Evolutionary conservation across 2,797 vertebrate species (phyloP).

Genomic region (Eremophila alpestris): DNA sequence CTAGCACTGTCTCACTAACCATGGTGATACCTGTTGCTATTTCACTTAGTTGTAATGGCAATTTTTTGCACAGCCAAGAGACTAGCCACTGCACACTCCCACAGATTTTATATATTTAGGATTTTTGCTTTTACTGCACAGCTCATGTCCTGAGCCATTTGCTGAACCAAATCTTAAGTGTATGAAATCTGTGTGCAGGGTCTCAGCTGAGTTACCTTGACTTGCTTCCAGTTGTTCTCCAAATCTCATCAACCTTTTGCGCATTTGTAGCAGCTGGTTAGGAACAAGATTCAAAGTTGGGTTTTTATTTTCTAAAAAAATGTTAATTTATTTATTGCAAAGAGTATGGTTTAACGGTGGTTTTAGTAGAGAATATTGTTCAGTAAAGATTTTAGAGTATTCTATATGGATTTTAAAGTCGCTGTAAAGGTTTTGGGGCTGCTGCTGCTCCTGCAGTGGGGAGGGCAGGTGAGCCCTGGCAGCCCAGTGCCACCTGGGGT

Average conservation of each 20-base stretch:
- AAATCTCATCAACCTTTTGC: conserved; percentile 26
- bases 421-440: neutral
- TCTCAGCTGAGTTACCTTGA: conserved; percentile 1
- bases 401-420: conserved; percentile 54
- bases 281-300: conserved; percentile 19
- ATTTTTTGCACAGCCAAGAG: neutral
- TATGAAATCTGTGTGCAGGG: neutral
- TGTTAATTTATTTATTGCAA: conserved; percentile 69
- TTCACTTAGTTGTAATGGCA: neutral
- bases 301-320: conserved; percentile 42
- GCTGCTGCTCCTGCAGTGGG: rapidly evolving
- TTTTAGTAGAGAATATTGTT: conserved; percentile 38
- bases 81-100: neutral
- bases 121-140: conserved; percentile 3
- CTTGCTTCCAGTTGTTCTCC: neutral
- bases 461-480: neutral
- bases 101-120: neutral
- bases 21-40: neutral
- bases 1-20: neutral
- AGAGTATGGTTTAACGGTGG: conserved; percentile 43
- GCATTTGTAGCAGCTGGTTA: conserved; percentile 47
- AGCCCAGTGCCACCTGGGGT: neutral
- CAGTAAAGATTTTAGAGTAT: conserved; percentile 45
- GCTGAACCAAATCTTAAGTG: conserved; percentile 16
- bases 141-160: neutral